Conservation (phyloP, 2,113 vertebrate species). For the Clupea harengus region DNA sequence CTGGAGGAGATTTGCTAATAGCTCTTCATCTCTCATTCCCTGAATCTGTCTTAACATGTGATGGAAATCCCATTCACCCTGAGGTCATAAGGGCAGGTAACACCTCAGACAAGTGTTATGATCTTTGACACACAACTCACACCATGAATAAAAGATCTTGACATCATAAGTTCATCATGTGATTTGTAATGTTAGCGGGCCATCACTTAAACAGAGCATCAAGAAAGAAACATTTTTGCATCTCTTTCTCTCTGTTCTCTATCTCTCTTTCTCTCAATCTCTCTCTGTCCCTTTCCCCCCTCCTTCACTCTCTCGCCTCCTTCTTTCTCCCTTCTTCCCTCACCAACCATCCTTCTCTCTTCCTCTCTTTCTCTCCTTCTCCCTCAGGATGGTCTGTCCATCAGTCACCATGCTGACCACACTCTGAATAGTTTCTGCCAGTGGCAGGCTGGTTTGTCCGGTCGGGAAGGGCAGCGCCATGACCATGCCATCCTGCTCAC, state of each 20-base stretch:
- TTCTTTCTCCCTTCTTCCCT: not conserved
- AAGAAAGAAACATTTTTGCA: not conserved
- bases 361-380: not conserved
- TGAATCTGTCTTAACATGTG: too few species aligned
- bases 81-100: too few species aligned
- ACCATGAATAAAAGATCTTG: not conserved
- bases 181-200: not conserved
- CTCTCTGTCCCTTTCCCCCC: not conserved
- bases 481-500: conserved; percentile 90
- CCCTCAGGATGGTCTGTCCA: conserved; percentile 79
- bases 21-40: too few species aligned
- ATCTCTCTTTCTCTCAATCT: not conserved
- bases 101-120: not conserved
- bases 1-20: too few species aligned
- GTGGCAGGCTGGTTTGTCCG: conserved; percentile 84
- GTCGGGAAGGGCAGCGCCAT: conserved; percentile 78
- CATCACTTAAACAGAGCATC: not conserved
- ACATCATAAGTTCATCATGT: not conserved
- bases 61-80: too few species aligned
- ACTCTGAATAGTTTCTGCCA: conserved; percentile 89
- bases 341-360: conserved; percentile 22
- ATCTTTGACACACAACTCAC: not conserved
- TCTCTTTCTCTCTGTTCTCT: not conserved
- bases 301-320: not conserved
- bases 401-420: conserved; percentile 89